Evolutionary conservation across 2,797 vertebrate genomes (phyloP).

Genomic region (Ara ararauna): DNA sequence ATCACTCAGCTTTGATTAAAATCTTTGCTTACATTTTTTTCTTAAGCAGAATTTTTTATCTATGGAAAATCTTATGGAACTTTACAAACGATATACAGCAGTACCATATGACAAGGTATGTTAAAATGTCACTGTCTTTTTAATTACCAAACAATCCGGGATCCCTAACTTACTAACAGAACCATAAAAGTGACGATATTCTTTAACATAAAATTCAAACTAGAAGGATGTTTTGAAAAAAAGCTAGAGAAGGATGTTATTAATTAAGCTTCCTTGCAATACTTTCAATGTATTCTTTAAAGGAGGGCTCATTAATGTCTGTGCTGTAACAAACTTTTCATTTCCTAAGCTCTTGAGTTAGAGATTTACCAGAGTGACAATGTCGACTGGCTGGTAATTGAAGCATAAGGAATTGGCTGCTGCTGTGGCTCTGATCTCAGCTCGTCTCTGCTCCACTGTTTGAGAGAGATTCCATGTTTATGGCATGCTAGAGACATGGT

Average conservation of each 20-base stretch:
- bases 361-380: conserved; percentile 26
- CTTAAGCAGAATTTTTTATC: background rate
- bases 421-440: background rate
- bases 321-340: background rate
- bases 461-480: conserved; percentile 32
- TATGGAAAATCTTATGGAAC: background rate
- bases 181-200: background rate
- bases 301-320: background rate
- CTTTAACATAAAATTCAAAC: background rate
- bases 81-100: background rate
- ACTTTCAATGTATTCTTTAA: background rate
- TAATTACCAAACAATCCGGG: background rate
- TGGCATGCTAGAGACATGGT: background rate
- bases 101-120: background rate
- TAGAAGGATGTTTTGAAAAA: background rate
- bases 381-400: background rate
- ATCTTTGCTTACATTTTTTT: conserved; percentile 29
- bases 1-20: conserved; percentile 39
- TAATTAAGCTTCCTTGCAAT: background rate
- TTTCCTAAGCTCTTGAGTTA: background rate
- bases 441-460: background rate
- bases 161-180: background rate
- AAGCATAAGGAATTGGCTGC: background rate
- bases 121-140: background rate
- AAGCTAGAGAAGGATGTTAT: background rate